These are phyloP conservation scores for Anthopleura xanthogrammica DNA, from an alignment of 92 coral and sea anemone genomes.

Conservation along the genomic window DNA sequence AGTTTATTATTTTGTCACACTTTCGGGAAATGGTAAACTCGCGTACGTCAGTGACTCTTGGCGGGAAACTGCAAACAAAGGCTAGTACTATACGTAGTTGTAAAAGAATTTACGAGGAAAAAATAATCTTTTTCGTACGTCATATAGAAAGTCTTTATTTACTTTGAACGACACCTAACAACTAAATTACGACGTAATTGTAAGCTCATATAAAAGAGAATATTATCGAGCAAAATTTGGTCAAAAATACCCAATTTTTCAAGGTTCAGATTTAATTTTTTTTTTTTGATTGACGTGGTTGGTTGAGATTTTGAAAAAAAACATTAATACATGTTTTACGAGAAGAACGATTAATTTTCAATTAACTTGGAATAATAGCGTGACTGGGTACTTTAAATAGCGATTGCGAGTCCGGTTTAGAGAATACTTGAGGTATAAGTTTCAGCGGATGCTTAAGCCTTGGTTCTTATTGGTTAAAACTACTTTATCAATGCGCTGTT, in stretches of 20 bases:
- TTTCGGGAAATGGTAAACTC: not conserved
- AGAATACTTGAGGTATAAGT: not conserved
- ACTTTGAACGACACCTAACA: not conserved
- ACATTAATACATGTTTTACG: not conserved
- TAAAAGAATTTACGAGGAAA: not conserved
- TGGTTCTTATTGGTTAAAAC: not conserved
- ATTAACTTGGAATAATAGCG: not conserved
- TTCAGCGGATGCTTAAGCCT: slow-evolving; percentile 6
- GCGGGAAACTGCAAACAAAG: not conserved
- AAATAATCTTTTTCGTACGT: not conserved
- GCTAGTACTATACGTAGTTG: not conserved
- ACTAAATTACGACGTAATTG: not conserved
- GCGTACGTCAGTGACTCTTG: not conserved
- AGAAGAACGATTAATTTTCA: not conserved
- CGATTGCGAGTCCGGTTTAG: not conserved
- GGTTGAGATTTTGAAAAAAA: not conserved
- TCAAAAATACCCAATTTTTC: not conserved
- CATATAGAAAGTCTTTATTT: not conserved
- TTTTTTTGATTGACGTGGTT: not conserved
- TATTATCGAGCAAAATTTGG: not conserved
- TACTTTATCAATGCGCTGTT: not conserved
- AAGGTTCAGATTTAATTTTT: not conserved
- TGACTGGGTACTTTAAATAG: not conserved
- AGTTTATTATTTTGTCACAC: not conserved
- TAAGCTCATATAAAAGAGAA: not conserved